Base-by-base conservation (phyloP, 1,140 invertebrate genomes). In the Sycobia sp. region DNA sequence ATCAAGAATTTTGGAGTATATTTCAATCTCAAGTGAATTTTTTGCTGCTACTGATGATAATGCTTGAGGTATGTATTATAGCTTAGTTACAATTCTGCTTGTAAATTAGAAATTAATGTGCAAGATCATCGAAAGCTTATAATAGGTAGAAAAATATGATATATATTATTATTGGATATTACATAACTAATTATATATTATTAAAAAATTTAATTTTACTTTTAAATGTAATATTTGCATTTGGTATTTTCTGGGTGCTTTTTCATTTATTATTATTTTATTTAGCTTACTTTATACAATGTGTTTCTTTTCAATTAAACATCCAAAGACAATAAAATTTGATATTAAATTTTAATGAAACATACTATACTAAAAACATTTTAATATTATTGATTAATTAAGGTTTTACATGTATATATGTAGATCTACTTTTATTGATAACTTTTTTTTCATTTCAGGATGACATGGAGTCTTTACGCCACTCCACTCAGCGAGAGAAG, bases 401-500 rank as follows among this genome's bases (percentile, higher is more conserved):
- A n/a, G n/a, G n/a, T n/a, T n/a, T n/a, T n/a, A n/a, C n/a, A n/a
- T n/a, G n/a, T n/a, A n/a, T n/a, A n/a, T n/a, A n/a, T n/a, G n/a
- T n/a, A n/a, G n/a, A n/a, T n/a, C 2, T 16, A 39, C 2, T 47
- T 13, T 14, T n/a, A 25, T n/a, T 47, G 8, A 25, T 3, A 39
- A 10, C 7, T 11, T 39, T 14, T 59, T 29, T 58, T 57, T 13
- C 41, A 51, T 67, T 67, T 59, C 76, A 88, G 89, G 89, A 90
- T 70, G 88, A 90, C 69, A 80, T 90, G 73, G 88, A 90, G 68
- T 84, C 84, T 14, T 71, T 87, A 2, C 81, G 88, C 1, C 87
- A 89, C 34, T 84, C 85, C 8, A 87, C 86, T 53, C 83, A 88
- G 14, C 79, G 85, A 14, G 87, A 89, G 73, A 82, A 85, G 34